Conservation (phyloP, 2,113 vertebrate genomes). For the Syrrhaptes paradoxus region DNA sequence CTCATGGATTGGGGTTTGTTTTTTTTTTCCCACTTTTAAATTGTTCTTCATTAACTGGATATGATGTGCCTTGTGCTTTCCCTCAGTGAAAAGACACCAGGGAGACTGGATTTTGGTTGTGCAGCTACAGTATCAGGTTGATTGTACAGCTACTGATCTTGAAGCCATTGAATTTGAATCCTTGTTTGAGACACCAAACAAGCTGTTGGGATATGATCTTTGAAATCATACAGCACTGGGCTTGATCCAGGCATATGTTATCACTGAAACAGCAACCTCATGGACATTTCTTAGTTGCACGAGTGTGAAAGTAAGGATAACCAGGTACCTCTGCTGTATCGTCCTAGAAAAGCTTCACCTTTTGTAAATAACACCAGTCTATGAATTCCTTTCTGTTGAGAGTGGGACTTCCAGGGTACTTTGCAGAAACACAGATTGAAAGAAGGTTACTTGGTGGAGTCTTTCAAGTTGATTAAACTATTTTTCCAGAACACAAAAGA, state of each 20-base stretch:
- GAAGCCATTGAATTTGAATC: background rate
- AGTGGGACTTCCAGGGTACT: background rate
- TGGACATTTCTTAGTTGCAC: background rate
- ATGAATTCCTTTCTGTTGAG: background rate
- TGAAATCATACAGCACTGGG: background rate
- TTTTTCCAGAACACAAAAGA: background rate
- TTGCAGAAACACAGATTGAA: background rate
- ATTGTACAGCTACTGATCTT: background rate
- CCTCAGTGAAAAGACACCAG: background rate
- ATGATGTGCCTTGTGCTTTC: background rate
- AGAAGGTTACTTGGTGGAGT: background rate
- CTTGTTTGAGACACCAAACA: background rate
- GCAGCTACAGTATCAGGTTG: background rate
- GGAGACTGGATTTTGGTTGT: background rate
- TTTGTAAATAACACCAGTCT: background rate
- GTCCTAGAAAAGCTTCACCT: background rate
- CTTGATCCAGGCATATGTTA: background rate
- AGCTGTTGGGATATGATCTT: background rate
- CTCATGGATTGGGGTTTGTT: background rate
- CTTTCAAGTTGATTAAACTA: background rate
- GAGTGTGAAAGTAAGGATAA: background rate
- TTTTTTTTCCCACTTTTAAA: background rate
- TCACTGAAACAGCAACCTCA: background rate
- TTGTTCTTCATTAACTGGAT: background rate
- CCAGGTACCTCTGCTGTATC: background rate